These are phyloP conservation scores for Sylvilagus floridanus DNA, from an alignment of 2,797 vertebrate species.

Conservation along the genomic window DNA sequence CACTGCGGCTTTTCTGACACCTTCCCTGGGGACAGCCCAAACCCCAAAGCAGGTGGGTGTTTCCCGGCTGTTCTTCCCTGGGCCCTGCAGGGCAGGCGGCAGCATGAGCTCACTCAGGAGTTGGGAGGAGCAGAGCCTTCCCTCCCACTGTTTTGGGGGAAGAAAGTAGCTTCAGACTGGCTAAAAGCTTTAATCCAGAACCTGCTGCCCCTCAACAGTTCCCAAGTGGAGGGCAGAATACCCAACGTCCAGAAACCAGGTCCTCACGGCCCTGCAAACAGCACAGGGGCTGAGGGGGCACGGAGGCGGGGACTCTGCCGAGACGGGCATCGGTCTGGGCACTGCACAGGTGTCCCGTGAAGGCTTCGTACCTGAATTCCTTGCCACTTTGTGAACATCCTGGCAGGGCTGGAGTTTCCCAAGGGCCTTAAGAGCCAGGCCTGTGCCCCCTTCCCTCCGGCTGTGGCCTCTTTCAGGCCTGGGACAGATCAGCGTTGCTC, in stretches of 20 bases:
- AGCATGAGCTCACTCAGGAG: background rate
- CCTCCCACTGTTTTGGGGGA: background rate
- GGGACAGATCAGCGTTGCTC: background rate
- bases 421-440: background rate
- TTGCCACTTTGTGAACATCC: background rate
- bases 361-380: background rate
- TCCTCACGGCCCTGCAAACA: background rate
- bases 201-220: slow-evolving; percentile 10
- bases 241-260: background rate
- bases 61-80: background rate
- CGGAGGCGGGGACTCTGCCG: background rate
- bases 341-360: background rate
- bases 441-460: background rate
- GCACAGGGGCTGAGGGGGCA: background rate
- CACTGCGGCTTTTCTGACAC: background rate
- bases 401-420: background rate
- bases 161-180: slow-evolving; percentile 18
- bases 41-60: background rate
- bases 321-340: background rate
- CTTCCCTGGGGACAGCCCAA: background rate
- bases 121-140: background rate
- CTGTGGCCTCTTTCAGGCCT: background rate
- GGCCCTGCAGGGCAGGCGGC: background rate
- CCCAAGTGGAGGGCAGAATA: background rate
- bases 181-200: slow-evolving; percentile 78